Base-by-base conservation (phyloP, 1,140 invertebrate genomes). In the Drosophila sturtevanti region DNA sequence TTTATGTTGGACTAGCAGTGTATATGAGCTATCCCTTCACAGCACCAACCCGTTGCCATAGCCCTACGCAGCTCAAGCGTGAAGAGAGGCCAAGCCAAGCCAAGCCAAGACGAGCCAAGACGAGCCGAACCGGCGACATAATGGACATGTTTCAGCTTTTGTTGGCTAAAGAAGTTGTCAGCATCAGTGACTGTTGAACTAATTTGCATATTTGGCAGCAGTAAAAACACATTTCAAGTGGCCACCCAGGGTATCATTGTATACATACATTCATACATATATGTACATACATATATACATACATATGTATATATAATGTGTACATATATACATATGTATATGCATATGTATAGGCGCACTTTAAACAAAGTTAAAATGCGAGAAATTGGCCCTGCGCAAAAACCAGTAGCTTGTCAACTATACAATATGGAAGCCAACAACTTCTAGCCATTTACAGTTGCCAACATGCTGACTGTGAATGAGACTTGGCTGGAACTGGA, bases 71-170 rank as follows among this genome's bases (percentile, higher is more conserved):
- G 65, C 68, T 87, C 79, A 87, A 79, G 84, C 84, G 64, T 82
- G 61, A 82, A 87, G 79, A 89, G 70, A 73, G 77, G 51, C 81
- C 16, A 48, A 48, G 41, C 41, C 34, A 35, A 12, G 34, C 27
- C 27, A 6, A 6, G 0, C 10, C 5, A 12, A 12, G 34, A 1
- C 41, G 4, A n/a, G 14, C 41, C 22, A 18, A 56, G 54, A 16
- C 24, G 14, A 70, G 63, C 78, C 51, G 58, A 71, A 67, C 21
- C 78, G 78, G 52, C 82, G 84, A 87, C 72, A 89, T 87, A 87
- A 82, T 87, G 82, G 82, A 87, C 82, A 87, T 87, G 84, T 87
- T 87, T 87, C 84, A 87, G 84, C 84, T 87, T 87, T 87, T 89
- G 79, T 87, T 84, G 77, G 74, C 66, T 77, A 65, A 77, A 70